Percentiles rank a stretch among this genome's conserved stretches.
phyloP scores from a whole-genome alignment of 2,113 vertebrate species.

The Electrona antarctica region DNA sequence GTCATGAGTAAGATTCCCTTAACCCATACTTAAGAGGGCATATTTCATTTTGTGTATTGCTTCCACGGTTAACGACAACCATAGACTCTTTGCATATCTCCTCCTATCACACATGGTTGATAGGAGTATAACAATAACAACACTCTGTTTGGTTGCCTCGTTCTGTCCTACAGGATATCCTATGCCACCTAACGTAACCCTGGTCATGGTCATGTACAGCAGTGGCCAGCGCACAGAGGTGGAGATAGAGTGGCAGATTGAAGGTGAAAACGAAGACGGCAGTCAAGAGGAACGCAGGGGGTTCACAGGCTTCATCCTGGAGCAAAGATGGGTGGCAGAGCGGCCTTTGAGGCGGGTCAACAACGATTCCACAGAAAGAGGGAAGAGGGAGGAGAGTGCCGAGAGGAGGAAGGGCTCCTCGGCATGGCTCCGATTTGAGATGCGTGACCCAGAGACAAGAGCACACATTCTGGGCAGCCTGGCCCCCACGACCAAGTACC shows the following conservation, averaged over 20 bases:
- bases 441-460: conserved; percentile 79
- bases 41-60: not conserved
- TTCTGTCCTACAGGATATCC: conserved; percentile 78
- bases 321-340: conserved; percentile 74
- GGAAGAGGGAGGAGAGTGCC: not conserved
- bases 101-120: too few species aligned
- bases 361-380: conserved; percentile 20
- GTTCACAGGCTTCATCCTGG: conserved; percentile 86
- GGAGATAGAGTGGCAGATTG: conserved; percentile 83
- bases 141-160: not conserved
- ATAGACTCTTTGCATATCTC: too few species aligned
- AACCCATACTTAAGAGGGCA: not conserved
- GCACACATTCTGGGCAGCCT: conserved; percentile 77
- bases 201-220: conserved; percentile 81
- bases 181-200: conserved; percentile 86
- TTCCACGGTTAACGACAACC: too few species aligned
- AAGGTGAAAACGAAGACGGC: conserved; percentile 59
- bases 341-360: conserved; percentile 18
- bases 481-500: conserved; percentile 81
- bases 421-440: conserved; percentile 80
- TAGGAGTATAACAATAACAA: too few species aligned
- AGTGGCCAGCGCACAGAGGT: conserved; percentile 82
- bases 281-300: conserved; percentile 61
- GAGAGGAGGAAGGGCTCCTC: conserved; percentile 6
- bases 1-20: conserved; percentile 81